Evolutionary conservation across 2,797 vertebrate species (phyloP).

Genomic region (Falco novaeseelandiae): DNA sequence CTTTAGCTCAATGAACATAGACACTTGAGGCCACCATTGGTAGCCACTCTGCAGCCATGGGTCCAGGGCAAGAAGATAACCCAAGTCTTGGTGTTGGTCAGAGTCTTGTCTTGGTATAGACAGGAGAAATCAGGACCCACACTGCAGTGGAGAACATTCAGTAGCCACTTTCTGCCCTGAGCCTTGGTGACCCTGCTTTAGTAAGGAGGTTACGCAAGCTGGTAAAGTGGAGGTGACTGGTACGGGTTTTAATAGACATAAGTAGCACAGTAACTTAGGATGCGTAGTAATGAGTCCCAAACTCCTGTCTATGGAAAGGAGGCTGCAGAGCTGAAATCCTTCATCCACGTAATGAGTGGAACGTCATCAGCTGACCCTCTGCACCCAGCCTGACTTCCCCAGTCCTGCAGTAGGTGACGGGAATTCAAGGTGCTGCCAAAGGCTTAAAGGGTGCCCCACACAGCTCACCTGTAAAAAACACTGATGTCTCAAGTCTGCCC

Average conservation of each 20-base stretch:
- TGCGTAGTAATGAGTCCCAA: not conserved
- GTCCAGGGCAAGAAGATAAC: not conserved
- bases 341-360: not conserved
- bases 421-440: not conserved
- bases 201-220: not conserved
- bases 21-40: not conserved
- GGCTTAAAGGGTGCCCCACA: not conserved
- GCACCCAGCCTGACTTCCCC: not conserved
- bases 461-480: not conserved
- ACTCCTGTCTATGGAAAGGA: not conserved
- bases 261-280: not conserved
- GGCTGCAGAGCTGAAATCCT: not conserved
- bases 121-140: not conserved
- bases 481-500: not conserved
- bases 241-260: not conserved
- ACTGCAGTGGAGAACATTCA: not conserved
- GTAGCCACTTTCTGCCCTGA: not conserved
- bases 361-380: not conserved
- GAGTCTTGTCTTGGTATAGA: not conserved
- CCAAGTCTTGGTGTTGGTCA: not conserved
- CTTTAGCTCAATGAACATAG: not conserved
- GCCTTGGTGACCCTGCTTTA: not conserved
- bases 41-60: not conserved
- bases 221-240: not conserved
- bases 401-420: not conserved